Evolutionary conservation across 2,797 vertebrate genomes (phyloP), one percentile per base, ranked within the genome.

Genomic region (Malacoctenus gilli): DNA sequence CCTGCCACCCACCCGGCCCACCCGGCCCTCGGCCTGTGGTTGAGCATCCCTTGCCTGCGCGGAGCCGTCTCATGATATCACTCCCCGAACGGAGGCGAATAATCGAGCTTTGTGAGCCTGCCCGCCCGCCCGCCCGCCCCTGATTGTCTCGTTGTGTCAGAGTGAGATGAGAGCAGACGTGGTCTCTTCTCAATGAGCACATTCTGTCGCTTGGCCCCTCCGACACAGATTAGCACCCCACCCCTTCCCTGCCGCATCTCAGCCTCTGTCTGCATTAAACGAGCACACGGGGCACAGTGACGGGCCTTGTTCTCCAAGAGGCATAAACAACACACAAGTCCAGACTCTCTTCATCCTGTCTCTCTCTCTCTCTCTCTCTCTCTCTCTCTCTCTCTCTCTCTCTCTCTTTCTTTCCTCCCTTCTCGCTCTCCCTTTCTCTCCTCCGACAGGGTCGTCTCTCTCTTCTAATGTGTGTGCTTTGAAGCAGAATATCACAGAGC

Each of bases 131-230:
- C 28, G 42, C 68, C 59, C 59, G 43, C 64, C 64, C 32, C 20
- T 77, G 58, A 83, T 82, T 80, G 85, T 82, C 78, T 86, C 70
- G 79, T 84, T 80, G 86, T 89, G 73, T 81, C 76, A 82, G 80
- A 84, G 62, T 56, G 84, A 75, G 78, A 86, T 75, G 81, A 85
- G 75, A 80, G 79, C 80, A 79, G 83, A 85, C 83, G 32, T 72
- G 75, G 71, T 67, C 77, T 73, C 77, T 62, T 72, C 75, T 87
- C 77, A 86, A 77, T 82, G 77, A 75, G 71, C 51, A 70, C 80
- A 86, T 80, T 86, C 79, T 85, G 71, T 71, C 64, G 49, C 63
- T 63, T 68, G 41, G 25, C 59, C 70, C 72, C 75, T 61, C 55
- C 38, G 47, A 74, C 59, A 60, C 72, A 58, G 60, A 63, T 32